Evolutionary conservation across 2,888 invertebrate species (phyloP).

Genomic region (Acanthosoma haemorrhoidale): DNA sequence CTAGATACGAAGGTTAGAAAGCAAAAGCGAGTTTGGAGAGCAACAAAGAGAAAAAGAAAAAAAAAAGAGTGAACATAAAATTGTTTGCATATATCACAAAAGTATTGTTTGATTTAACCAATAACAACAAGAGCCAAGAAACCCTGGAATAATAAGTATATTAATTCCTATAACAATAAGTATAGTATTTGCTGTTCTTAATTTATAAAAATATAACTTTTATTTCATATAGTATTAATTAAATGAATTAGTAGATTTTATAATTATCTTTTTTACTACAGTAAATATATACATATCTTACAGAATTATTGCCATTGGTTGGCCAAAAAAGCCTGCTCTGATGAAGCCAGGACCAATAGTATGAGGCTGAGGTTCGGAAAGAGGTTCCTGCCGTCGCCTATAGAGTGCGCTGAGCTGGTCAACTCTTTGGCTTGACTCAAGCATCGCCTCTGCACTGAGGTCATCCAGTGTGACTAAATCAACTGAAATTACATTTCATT

Average conservation of each 20-base stretch:
- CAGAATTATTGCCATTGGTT: conserved; percentile 64
- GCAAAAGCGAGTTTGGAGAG: too few relatives aligned
- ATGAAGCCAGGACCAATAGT: conserved; percentile 62
- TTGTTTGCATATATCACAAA: too few relatives aligned
- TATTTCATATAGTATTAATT: too few relatives aligned
- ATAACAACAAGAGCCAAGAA: too few relatives aligned
- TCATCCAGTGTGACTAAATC: conserved; percentile 91
- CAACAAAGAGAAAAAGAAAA: too few relatives aligned
- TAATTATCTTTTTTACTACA: too few relatives aligned
- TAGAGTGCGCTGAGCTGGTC: conserved; percentile 82
- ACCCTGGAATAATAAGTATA: not conserved
- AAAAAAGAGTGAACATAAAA: too few relatives aligned
- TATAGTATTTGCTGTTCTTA: too few relatives aligned
- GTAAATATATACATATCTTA: conserved; percentile 48
- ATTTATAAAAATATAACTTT: too few relatives aligned
- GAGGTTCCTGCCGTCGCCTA: conserved; percentile 58
- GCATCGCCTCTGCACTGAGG: conserved; percentile 86
- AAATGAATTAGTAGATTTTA: too few relatives aligned
- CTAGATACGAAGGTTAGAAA: too few relatives aligned
- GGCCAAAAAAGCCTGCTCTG: conserved; percentile 61
- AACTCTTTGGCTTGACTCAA: conserved; percentile 89
- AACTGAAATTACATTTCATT: conserved; percentile 54
- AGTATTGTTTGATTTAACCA: too few relatives aligned
- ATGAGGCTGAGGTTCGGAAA: conserved; percentile 71
- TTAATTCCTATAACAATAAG: not conserved